These are phyloP conservation scores for Ivindomyrus marchei DNA, from an alignment of 2,113 vertebrate species.

Conservation along the genomic window DNA sequence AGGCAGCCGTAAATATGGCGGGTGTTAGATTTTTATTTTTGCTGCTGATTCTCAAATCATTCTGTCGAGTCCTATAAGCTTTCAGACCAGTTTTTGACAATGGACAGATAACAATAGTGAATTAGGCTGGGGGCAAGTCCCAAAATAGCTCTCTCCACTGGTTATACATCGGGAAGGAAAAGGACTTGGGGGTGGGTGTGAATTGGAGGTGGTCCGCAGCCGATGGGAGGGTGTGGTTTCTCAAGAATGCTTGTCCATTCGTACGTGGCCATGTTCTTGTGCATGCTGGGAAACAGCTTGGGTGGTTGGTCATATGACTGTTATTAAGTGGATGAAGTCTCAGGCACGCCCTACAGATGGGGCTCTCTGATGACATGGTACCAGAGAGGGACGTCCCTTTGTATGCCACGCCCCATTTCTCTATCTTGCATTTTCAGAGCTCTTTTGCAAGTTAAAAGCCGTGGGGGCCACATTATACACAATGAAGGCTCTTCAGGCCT, in stretches of 20 bases:
- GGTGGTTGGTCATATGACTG: not conserved
- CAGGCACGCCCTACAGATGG: not conserved
- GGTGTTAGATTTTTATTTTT: not conserved
- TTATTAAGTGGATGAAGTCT: not conserved
- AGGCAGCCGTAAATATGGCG: not conserved
- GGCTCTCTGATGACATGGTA: not conserved
- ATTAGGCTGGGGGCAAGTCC: not conserved
- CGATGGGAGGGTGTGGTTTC: not conserved
- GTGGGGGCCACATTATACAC: not conserved
- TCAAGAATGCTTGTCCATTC: not conserved
- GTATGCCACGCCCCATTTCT: not conserved
- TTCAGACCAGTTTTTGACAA: not conserved
- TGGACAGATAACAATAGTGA: not conserved
- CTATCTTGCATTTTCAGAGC: not conserved
- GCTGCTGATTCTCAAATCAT: not conserved
- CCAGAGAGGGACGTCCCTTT: not conserved
- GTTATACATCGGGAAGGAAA: not conserved
- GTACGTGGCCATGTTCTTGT: slow-evolving; percentile 7
- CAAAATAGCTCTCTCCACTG: not conserved
- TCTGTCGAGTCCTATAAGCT: not conserved
- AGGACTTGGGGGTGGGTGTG: not conserved
- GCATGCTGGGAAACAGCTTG: not conserved
- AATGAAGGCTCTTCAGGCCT: not conserved
- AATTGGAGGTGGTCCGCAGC: not conserved
- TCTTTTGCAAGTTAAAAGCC: not conserved